Percentiles rank a stretch among this genome's conserved stretches.
phyloP scores from a whole-genome alignment of 1,140 invertebrate species.

The Argopecten irradians region DNA sequence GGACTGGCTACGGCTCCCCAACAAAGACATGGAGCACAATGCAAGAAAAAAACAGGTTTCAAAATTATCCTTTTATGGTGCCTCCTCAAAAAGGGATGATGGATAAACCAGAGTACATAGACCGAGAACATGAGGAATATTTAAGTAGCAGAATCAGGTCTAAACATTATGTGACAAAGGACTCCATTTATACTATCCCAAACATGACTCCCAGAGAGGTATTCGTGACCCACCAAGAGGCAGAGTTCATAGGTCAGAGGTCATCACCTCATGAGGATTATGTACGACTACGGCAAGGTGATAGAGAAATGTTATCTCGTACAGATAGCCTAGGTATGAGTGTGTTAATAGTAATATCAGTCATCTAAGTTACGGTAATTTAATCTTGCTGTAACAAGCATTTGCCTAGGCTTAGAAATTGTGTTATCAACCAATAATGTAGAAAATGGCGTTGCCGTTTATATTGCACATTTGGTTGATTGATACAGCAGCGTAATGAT shows the following conservation, averaged over 20 bases:
- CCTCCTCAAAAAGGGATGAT: background rate
- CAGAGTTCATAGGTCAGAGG: background rate
- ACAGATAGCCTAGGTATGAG: background rate
- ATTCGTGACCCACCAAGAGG: background rate
- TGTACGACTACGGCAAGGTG: background rate
- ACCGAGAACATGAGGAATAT: conserved; percentile 6
- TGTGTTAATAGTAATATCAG: background rate
- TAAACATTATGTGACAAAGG: background rate
- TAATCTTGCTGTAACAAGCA: too few species aligned
- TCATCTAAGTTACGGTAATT: too few species aligned
- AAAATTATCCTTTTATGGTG: background rate
- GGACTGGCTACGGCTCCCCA: background rate
- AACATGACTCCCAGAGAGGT: conserved; percentile 2
- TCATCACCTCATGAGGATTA: background rate
- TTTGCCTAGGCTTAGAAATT: too few species aligned
- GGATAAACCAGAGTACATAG: background rate
- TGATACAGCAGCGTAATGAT: too few species aligned
- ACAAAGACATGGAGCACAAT: background rate
- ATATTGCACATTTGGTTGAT: too few species aligned
- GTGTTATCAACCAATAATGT: too few species aligned
- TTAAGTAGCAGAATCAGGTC: background rate
- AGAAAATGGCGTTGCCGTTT: too few species aligned
- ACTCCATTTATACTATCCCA: background rate
- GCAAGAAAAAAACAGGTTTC: background rate
- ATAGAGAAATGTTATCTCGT: background rate